Evolutionary conservation across 2,888 invertebrate species (phyloP).

Genomic region (Phaonia tiefii): DNA sequence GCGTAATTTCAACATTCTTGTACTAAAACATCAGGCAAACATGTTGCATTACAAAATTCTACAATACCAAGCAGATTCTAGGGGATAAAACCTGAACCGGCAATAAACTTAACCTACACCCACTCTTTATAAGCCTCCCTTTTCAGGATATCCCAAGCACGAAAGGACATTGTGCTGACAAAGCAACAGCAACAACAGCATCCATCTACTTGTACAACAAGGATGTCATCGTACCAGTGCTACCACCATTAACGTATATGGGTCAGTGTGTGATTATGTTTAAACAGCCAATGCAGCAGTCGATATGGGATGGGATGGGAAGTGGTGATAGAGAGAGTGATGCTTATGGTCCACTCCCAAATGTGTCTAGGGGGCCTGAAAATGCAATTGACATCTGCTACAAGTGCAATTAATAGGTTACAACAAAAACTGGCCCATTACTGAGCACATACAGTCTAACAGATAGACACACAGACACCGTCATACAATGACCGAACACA

Average conservation of each 20-base stretch:
- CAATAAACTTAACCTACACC: not conserved
- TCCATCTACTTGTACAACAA: constrained; percentile 25
- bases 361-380: not conserved
- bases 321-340: not conserved
- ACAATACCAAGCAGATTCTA: no score
- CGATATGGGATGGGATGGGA: no score
- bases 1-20: not conserved
- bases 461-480: not conserved
- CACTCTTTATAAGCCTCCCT: constrained; percentile 16
- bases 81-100: not conserved
- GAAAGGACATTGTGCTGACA: constrained; percentile 60
- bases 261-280: constrained; percentile 66
- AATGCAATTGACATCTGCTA: constrained; percentile 64
- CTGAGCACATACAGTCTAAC: constrained; percentile 3
- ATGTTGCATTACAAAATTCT: constrained; percentile 25
- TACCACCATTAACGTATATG: constrained; percentile 39
- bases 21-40: constrained; percentile 10
- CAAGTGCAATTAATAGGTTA: constrained; percentile 64
- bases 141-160: constrained; percentile 55
- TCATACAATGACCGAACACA: not conserved
- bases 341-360: constrained; percentile 12
- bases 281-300: constrained; percentile 53
- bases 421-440: not conserved
- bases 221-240: not conserved
- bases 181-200: constrained; percentile 42